A percentile compares a stretch with the other conserved stretches of the same genome.
These are phyloP conservation scores for Procapra przewalskii DNA, from an alignment of 2,113 vertebrate genomes.

Conservation along the genomic window DNA sequence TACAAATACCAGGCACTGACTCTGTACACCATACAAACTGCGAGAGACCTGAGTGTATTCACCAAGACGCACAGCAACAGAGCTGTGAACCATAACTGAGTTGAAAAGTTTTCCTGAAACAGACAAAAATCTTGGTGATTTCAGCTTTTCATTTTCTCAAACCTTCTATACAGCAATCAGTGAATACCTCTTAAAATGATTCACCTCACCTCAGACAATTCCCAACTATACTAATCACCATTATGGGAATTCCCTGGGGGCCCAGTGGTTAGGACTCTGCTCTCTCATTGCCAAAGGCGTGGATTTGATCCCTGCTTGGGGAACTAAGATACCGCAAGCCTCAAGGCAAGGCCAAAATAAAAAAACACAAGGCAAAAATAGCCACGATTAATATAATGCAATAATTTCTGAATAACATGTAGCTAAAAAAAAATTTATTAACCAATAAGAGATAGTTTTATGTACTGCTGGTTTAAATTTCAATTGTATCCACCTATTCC, in stretches of 20 bases:
- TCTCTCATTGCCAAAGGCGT: background rate
- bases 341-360: background rate
- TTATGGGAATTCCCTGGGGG: background rate
- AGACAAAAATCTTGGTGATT: conserved; percentile 7
- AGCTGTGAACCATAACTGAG: background rate
- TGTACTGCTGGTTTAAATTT: background rate
- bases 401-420: background rate
- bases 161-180: background rate
- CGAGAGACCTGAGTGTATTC: background rate
- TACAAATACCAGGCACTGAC: background rate
- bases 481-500: background rate
- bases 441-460: background rate
- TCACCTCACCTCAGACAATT: background rate
- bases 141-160: background rate
- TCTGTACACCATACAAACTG: background rate
- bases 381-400: background rate
- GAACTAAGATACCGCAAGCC: background rate
- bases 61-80: background rate
- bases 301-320: background rate
- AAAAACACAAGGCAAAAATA: background rate
- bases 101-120: background rate
- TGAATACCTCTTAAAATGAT: background rate
- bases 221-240: background rate
- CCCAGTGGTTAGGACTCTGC: background rate
- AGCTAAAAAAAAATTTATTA: background rate